phyloP scores from a whole-genome alignment of 2,113 vertebrate genomes.

The Nycticorax nycticorax region DNA sequence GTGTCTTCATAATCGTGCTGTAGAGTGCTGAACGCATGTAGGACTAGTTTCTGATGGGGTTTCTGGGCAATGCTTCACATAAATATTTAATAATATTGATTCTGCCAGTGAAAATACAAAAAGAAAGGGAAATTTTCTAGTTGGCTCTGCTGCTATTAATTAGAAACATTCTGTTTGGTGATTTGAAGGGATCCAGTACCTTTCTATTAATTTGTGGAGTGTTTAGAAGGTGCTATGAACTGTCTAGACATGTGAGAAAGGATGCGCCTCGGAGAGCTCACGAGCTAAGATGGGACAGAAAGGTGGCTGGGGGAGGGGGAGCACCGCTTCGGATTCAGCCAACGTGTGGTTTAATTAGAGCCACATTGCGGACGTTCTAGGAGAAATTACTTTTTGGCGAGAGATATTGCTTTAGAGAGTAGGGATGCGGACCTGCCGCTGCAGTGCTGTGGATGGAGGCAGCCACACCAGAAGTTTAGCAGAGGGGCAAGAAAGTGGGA shows the following conservation, averaged over 20 bases:
- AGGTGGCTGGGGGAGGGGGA: rapidly evolving
- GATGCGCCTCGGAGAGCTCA: neutral
- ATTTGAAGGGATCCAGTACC: neutral
- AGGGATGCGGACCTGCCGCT: neutral
- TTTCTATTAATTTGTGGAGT: neutral
- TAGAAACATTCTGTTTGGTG: neutral
- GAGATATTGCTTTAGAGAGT: neutral
- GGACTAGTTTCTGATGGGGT: neutral
- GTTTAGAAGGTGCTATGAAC: neutral
- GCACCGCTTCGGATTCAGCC: neutral
- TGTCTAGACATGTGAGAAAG: neutral
- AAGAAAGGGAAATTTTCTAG: neutral
- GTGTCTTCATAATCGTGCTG: neutral
- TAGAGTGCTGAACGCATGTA: neutral
- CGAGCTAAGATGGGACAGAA: neutral
- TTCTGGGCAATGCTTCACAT: neutral
- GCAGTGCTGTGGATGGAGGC: neutral
- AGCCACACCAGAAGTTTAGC: neutral
- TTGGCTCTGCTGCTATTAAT: neutral
- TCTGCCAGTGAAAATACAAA: neutral
- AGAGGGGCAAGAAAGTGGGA: neutral
- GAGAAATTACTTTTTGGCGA: neutral
- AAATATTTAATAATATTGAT: neutral
- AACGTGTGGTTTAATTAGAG: neutral
- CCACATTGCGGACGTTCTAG: neutral